phyloP scores from a whole-genome alignment of 2,888 invertebrate genomes.

The Allygus modestus region DNA sequence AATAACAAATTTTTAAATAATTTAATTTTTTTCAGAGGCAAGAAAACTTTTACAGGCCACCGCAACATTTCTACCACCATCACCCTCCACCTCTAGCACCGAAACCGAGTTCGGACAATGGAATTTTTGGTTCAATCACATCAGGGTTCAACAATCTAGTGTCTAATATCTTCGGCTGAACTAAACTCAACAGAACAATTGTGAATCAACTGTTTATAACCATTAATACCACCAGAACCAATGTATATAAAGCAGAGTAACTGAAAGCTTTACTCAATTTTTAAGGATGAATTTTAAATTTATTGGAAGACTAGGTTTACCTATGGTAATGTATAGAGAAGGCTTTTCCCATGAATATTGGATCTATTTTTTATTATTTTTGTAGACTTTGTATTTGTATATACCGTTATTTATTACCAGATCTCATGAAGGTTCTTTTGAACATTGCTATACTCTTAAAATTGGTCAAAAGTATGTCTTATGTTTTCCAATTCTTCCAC shows the following conservation, averaged over 20 bases:
- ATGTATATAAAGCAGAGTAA: conserved; percentile 7
- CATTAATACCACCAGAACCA: not conserved
- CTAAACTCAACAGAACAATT: not conserved
- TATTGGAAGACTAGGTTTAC: not conserved
- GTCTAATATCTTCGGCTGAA: conserved; percentile 85
- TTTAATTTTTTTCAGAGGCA: conserved; percentile 69
- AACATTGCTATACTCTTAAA: too few relatives aligned
- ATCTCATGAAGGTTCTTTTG: not conserved
- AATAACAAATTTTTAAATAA: too few relatives aligned
- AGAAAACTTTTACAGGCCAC: conserved; percentile 80
- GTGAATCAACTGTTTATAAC: conserved; percentile 30
- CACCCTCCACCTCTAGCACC: conserved; percentile 76
- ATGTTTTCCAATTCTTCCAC: too few relatives aligned
- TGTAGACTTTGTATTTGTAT: not conserved
- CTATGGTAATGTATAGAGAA: not conserved
- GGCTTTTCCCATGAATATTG: not conserved
- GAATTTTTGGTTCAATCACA: conserved; percentile 86
- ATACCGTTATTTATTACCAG: not conserved
- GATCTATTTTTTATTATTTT: not conserved
- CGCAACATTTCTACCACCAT: conserved; percentile 72
- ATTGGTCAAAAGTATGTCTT: too few relatives aligned
- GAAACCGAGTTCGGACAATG: conserved; percentile 75
- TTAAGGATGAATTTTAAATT: not conserved
- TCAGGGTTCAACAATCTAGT: conserved; percentile 88
- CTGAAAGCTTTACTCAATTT: conserved; percentile 2